A percentile compares a stretch with the other conserved stretches of the same genome.
These are phyloP conservation scores for Galeruca laticollis DNA, from an alignment of 2,888 invertebrate species.

Conservation along the genomic window DNA sequence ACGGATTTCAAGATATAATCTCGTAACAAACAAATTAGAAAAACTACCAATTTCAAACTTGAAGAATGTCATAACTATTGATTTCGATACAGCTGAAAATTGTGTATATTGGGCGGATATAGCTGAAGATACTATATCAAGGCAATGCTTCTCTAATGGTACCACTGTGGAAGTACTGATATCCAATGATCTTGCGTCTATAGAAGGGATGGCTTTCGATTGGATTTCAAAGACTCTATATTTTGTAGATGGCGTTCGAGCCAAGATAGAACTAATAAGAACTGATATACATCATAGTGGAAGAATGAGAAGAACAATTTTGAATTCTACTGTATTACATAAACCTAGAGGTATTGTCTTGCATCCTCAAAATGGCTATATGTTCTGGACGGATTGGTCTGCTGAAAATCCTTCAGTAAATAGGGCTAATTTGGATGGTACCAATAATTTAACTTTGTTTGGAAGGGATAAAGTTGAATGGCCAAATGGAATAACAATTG, in stretches of 20 bases:
- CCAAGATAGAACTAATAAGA: slow-evolving; percentile 85
- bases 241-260: slow-evolving; percentile 85
- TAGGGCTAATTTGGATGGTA: slow-evolving; percentile 84
- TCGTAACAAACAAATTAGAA: slow-evolving; percentile 66
- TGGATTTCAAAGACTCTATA: slow-evolving; percentile 90
- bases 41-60: slow-evolving; percentile 77
- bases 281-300: slow-evolving; percentile 75
- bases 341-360: slow-evolving; percentile 74
- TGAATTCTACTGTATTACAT: slow-evolving; percentile 73
- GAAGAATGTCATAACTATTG: slow-evolving; percentile 86
- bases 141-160: slow-evolving; percentile 80
- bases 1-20: slow-evolving; percentile 72
- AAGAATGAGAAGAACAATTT: slow-evolving; percentile 81
- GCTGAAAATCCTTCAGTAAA: slow-evolving; percentile 81
- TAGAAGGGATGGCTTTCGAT: slow-evolving; percentile 91
- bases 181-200: slow-evolving; percentile 79
- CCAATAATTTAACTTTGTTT: slow-evolving; percentile 75
- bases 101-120: slow-evolving; percentile 93
- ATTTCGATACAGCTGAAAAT: slow-evolving; percentile 86
- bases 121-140: slow-evolving; percentile 80
- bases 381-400: slow-evolving; percentile 94
- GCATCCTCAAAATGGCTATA: slow-evolving; percentile 83
- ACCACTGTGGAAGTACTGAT: slow-evolving; percentile 76
- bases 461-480: slow-evolving; percentile 78
- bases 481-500: slow-evolving; percentile 90